A percentile compares a stretch with the other conserved stretches of the same genome.
Conservation (phyloP, 2,797 vertebrate genomes). For the Pyrocephalus nanus region DNA sequence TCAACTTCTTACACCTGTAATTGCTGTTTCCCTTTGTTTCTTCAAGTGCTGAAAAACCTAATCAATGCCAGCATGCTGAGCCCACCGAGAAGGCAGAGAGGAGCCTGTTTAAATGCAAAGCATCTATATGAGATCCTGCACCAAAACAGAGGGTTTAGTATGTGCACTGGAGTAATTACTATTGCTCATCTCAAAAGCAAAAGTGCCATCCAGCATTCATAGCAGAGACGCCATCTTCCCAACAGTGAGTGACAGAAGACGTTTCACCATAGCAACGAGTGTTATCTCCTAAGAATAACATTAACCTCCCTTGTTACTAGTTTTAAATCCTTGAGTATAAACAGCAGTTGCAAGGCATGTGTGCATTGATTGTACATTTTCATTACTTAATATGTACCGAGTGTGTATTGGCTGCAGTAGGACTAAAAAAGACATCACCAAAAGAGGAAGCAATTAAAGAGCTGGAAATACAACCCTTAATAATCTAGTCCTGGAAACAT, state of each 20-base stretch:
- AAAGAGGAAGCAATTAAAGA: conserved; percentile 64
- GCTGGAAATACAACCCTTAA: conserved; percentile 30
- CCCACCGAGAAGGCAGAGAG: neutral
- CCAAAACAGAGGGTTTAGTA: neutral
- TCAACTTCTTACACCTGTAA: neutral
- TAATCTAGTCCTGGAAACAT: conserved; percentile 13
- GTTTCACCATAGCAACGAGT: conserved; percentile 73
- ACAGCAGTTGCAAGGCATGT: conserved; percentile 53
- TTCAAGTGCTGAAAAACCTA: neutral
- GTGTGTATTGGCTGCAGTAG: neutral
- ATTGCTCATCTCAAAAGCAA: conserved; percentile 50
- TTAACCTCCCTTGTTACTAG: conserved; percentile 68
- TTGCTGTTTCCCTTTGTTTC: neutral
- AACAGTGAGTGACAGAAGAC: conserved; percentile 68
- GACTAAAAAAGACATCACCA: conserved; percentile 34
- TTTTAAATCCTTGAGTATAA: conserved; percentile 67
- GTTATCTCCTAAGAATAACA: conserved; percentile 71
- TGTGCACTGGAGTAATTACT: neutral
- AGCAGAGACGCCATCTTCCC: conserved; percentile 52
- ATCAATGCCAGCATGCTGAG: accelerated
- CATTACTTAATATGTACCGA: conserved; percentile 16
- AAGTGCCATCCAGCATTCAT: conserved; percentile 41
- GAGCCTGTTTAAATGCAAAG: neutral
- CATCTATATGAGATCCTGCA: neutral
- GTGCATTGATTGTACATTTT: conserved; percentile 58